Percentiles rank a stretch among this genome's conserved stretches.
These are phyloP conservation scores for Drosophila parabipectinata DNA, from an alignment of 1,140 invertebrate genomes.

Conservation along the genomic window DNA sequence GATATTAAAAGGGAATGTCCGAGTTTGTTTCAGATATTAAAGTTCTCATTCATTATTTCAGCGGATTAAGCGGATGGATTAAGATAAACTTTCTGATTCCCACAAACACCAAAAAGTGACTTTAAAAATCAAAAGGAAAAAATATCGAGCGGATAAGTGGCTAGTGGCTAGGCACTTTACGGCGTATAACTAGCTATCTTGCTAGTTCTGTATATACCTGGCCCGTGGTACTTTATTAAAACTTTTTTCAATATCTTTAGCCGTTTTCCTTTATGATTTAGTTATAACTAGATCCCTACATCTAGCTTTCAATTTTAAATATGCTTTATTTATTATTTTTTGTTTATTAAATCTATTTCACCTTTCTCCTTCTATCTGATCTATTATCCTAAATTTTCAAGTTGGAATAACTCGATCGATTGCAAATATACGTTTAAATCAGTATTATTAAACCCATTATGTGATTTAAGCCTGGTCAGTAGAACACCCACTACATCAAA, in stretches of 20 bases:
- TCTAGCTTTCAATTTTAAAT: constrained; percentile 50
- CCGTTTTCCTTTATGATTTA: constrained; percentile 27
- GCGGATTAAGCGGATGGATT: background rate
- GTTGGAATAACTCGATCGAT: constrained; percentile 39
- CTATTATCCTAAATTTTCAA: constrained; percentile 39
- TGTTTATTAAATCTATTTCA: constrained; percentile 75
- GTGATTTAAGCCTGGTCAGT: constrained; percentile 3
- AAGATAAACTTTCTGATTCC: background rate
- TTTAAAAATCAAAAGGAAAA: constrained; percentile 13
- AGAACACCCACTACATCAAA: background rate
- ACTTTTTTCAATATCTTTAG: constrained; percentile 18
- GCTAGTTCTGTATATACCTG: constrained; percentile 28
- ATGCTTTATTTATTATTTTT: constrained; percentile 50
- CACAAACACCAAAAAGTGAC: constrained; percentile 3
- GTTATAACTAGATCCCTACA: constrained; percentile 53
- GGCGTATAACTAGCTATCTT: constrained; percentile 13
- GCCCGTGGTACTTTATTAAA: constrained; percentile 17
- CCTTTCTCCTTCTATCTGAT: constrained; percentile 73
- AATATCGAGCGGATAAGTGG: constrained; percentile 19
- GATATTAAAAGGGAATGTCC: constrained; percentile 11
- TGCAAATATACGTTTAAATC: constrained; percentile 29
- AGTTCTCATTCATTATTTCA: background rate
- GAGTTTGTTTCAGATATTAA: background rate
- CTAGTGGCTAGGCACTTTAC: constrained; percentile 43
- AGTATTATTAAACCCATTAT: constrained; percentile 22